These are phyloP conservation scores for Drosophila littoralis DNA, from an alignment of 1,140 invertebrate genomes.

Conservation along the genomic window DNA sequence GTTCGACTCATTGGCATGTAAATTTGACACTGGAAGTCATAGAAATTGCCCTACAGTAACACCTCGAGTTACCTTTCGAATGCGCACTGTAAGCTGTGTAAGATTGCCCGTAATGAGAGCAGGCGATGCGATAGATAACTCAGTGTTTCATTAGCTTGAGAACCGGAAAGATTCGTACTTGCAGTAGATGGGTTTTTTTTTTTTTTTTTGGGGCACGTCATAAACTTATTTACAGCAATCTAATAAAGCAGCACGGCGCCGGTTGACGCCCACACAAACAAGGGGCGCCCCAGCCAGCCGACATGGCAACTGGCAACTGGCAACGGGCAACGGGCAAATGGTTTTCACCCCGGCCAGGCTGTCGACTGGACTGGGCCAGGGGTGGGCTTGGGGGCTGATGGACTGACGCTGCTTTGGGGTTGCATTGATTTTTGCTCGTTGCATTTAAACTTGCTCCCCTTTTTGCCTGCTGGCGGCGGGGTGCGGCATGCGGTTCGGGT, in stretches of 20 bases:
- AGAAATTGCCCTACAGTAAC: constrained; percentile 36
- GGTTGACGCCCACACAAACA: constrained; percentile 59
- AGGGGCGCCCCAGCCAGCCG: not conserved
- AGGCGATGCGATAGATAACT: constrained; percentile 17
- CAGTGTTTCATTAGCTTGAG: constrained; percentile 10
- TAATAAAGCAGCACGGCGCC: constrained; percentile 76
- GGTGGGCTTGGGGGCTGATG: constrained; percentile 2
- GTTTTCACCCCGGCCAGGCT: constrained; percentile 28
- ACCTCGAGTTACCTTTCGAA: constrained; percentile 23
- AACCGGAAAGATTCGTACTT: not conserved
- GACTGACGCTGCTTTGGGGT: constrained; percentile 62
- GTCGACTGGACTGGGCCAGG: constrained; percentile 1
- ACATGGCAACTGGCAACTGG: constrained; percentile 16
- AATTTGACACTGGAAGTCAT: constrained; percentile 55
- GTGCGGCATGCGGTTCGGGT: constrained; percentile 45
- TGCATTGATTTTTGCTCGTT: constrained; percentile 82
- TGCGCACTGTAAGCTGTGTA: constrained; percentile 28
- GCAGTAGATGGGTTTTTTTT: constrained; percentile 3
- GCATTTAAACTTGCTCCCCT: constrained; percentile 83
- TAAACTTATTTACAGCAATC: constrained; percentile 81
- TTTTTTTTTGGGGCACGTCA: constrained; percentile 61
- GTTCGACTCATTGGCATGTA: constrained; percentile 18
- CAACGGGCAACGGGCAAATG: constrained; percentile 44
- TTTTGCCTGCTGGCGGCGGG: constrained; percentile 38
- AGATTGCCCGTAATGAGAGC: constrained; percentile 36